A percentile compares a stretch with the other conserved stretches of the same genome.
These are phyloP conservation scores for Narcine bancroftii DNA, from an alignment of 2,113 vertebrate genomes.

Conservation along the genomic window DNA sequence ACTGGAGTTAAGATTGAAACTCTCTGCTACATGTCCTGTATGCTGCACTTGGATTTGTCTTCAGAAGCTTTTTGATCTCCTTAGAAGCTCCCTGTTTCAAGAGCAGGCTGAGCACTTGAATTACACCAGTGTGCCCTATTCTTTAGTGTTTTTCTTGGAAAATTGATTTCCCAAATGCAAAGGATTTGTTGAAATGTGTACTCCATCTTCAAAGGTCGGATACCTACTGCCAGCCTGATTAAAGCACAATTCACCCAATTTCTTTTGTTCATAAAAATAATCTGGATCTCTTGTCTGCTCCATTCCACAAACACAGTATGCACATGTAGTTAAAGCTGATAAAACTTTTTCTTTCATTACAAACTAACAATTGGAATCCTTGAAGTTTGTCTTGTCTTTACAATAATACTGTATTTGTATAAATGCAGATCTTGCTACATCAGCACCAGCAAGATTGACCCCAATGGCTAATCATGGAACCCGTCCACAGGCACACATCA, in stretches of 20 bases:
- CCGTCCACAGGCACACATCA: not conserved
- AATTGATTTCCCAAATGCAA: not conserved
- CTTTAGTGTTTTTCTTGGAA: not conserved
- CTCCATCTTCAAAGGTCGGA: not conserved
- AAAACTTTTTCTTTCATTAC: not conserved
- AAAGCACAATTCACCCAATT: not conserved
- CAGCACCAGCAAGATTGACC: not conserved
- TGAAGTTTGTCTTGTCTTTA: not conserved
- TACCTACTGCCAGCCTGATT: not conserved
- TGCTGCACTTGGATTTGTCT: not conserved
- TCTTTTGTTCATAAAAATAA: not conserved
- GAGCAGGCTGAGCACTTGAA: not conserved
- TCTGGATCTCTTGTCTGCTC: not conserved
- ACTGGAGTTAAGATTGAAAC: not conserved
- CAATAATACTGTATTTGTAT: not conserved
- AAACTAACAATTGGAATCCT: not conserved
- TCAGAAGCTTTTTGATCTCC: not conserved
- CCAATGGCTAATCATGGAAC: not conserved
- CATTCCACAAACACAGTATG: not conserved
- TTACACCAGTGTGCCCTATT: not conserved
- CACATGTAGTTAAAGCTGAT: not conserved
- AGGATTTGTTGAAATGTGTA: not conserved
- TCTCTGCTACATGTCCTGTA: not conserved
- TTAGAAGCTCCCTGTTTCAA: not conserved
- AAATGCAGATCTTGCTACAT: not conserved